Percentiles rank a stretch among this genome's conserved stretches.
phyloP scores from a whole-genome alignment of 1,140 invertebrate species.

The Drosophila kohkoa region DNA sequence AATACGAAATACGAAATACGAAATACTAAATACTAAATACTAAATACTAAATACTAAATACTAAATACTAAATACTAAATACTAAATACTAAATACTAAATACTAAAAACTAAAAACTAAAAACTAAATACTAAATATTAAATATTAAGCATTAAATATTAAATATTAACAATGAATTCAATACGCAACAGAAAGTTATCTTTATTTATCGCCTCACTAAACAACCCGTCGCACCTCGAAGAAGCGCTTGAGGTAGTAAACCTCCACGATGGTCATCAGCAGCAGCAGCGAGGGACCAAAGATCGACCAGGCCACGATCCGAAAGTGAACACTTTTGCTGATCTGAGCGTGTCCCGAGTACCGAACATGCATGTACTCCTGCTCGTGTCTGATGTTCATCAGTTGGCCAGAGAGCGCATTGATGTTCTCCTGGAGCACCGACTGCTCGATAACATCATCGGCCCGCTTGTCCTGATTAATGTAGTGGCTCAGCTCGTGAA shows the following conservation, averaged over 20 bases:
- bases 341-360: constrained; percentile 52
- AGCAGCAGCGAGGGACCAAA: constrained; percentile 54
- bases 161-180: background rate
- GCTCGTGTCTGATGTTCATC: constrained; percentile 50
- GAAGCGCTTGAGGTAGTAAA: constrained; percentile 72
- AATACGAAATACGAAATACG: no score
- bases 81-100: no score
- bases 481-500: constrained; percentile 35
- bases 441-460: constrained; percentile 60
- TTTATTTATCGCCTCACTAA: constrained; percentile 10
- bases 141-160: no score
- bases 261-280: constrained; percentile 42
- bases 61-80: no score
- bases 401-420: constrained; percentile 46
- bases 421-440: constrained; percentile 38
- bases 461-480: constrained; percentile 22
- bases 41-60: no score
- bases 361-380: constrained; percentile 70
- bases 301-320: constrained; percentile 58
- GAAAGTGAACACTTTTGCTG: constrained; percentile 51
- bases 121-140: no score
- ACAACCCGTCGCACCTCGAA: constrained; percentile 68
- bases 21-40: no score
- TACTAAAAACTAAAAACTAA: no score
- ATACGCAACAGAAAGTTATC: no score